Conservation (phyloP, 2,888 invertebrate genomes). For the Lysandra coridon region DNA sequence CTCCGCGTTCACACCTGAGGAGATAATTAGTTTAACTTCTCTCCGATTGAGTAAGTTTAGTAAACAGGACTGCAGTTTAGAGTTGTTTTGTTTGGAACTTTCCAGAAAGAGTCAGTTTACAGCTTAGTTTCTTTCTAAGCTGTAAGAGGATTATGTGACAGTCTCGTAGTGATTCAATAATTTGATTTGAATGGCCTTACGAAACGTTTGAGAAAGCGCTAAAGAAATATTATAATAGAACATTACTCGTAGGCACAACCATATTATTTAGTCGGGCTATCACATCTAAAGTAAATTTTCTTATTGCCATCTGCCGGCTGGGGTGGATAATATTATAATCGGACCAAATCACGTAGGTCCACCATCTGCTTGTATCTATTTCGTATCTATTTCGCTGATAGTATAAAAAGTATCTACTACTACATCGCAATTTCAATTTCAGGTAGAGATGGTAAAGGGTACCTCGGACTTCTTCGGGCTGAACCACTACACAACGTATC, state of each 20-base stretch:
- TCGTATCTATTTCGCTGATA: too few relatives aligned
- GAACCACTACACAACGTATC: conserved; percentile 78
- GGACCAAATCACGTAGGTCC: too few relatives aligned
- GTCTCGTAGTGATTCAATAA: not conserved
- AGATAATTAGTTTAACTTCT: not conserved
- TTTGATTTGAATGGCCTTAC: too few relatives aligned
- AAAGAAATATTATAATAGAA: too few relatives aligned
- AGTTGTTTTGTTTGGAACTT: not conserved
- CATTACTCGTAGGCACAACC: too few relatives aligned
- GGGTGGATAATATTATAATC: too few relatives aligned
- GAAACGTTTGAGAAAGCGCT: too few relatives aligned
- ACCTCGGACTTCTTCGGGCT: conserved; percentile 81
- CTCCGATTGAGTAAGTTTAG: not conserved
- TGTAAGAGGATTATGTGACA: not conserved
- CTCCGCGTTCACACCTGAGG: not conserved
- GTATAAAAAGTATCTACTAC: too few relatives aligned
- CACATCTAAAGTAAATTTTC: too few relatives aligned
- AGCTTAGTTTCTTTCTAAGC: not conserved
- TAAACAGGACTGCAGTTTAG: not conserved
- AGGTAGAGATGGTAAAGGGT: conserved; percentile 62
- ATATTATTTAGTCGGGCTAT: too few relatives aligned
- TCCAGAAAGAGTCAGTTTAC: not conserved
- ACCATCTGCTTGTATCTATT: too few relatives aligned
- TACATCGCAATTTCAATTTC: conserved; percentile 33
- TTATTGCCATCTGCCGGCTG: too few relatives aligned